phyloP scores from a whole-genome alignment of 2,797 vertebrate species.

The Alexandromys oeconomus region DNA sequence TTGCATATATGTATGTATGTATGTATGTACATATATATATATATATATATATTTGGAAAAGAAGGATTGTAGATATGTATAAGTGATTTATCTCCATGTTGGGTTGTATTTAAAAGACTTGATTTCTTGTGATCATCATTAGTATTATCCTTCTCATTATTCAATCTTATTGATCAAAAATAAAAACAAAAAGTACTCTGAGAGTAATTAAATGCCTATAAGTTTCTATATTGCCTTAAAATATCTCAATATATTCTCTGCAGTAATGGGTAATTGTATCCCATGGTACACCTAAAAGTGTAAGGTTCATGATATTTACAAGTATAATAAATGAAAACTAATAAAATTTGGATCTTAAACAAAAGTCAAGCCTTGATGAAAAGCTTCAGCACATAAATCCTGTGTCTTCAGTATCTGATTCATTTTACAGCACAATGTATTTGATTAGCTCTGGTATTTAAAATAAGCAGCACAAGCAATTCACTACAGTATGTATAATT shows the following conservation, averaged over 20 bases:
- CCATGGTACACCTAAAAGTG: background rate
- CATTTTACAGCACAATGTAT: background rate
- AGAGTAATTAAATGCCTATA: slow-evolving; percentile 50
- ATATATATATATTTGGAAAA: slow-evolving; percentile 4
- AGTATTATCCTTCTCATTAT: slow-evolving; percentile 3
- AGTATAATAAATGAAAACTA: background rate
- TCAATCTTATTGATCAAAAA: slow-evolving; percentile 50
- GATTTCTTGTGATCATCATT: background rate
- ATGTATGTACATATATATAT: background rate
- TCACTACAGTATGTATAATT: background rate
- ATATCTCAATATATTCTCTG: slow-evolving; percentile 13
- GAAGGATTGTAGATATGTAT: background rate
- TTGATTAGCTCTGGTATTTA: slow-evolving; percentile 12
- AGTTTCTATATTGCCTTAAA: slow-evolving; percentile 20
- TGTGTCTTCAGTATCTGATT: slow-evolving; percentile 14
- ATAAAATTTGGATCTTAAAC: slow-evolving; percentile 48
- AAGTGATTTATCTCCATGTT: background rate
- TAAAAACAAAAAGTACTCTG: background rate
- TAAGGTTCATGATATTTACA: background rate
- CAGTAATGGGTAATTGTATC: slow-evolving; percentile 3
- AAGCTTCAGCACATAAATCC: background rate
- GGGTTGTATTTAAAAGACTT: background rate
- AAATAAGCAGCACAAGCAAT: background rate
- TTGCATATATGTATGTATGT: background rate
- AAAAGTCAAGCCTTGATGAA: slow-evolving; percentile 10